Evolutionary conservation across 2,888 invertebrate species (phyloP).

Genomic region (Caenorhabditis imperialis): DNA sequence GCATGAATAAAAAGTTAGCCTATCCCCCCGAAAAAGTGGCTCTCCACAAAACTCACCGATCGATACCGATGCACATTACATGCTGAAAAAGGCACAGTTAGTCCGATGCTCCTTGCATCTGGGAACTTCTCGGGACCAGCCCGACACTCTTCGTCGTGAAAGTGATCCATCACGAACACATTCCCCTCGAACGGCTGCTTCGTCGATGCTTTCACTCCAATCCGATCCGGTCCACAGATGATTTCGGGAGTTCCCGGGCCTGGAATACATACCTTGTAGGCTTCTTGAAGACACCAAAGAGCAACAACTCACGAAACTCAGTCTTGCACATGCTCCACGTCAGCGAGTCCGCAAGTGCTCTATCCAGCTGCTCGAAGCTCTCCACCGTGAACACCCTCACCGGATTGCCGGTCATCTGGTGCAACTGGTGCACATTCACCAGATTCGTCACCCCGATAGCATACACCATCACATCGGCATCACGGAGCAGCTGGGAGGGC

Average conservation of each 20-base stretch:
- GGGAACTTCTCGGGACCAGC: conserved; percentile 74
- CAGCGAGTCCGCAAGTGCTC: conserved; percentile 72
- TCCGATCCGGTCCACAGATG: conserved; percentile 76
- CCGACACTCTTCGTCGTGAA: conserved; percentile 73
- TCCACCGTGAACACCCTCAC: conserved; percentile 77
- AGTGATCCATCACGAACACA: conserved; percentile 78
- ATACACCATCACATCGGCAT: conserved; percentile 78
- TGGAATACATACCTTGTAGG: conserved; percentile 36
- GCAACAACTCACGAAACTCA: conserved; percentile 74
- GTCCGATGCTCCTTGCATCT: conserved; percentile 71
- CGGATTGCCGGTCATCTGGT: conserved; percentile 77
- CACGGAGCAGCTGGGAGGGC: conserved; percentile 73
- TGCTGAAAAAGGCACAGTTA: conserved; percentile 76
- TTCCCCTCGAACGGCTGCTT: conserved; percentile 77
- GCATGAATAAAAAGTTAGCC: no score
- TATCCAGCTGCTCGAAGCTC: conserved; percentile 75
- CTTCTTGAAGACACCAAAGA: not conserved
- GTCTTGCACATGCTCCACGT: conserved; percentile 78
- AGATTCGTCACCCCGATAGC: conserved; percentile 78
- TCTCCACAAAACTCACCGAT: conserved; percentile 66
- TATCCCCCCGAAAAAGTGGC: no score
- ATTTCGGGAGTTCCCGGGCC: conserved; percentile 77
- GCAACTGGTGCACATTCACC: conserved; percentile 77
- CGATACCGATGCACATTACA: conserved; percentile 77
- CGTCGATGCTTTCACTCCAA: conserved; percentile 77